Evolutionary conservation across 2,888 invertebrate species (phyloP).

Genomic region (Plagiodera versicolora): DNA sequence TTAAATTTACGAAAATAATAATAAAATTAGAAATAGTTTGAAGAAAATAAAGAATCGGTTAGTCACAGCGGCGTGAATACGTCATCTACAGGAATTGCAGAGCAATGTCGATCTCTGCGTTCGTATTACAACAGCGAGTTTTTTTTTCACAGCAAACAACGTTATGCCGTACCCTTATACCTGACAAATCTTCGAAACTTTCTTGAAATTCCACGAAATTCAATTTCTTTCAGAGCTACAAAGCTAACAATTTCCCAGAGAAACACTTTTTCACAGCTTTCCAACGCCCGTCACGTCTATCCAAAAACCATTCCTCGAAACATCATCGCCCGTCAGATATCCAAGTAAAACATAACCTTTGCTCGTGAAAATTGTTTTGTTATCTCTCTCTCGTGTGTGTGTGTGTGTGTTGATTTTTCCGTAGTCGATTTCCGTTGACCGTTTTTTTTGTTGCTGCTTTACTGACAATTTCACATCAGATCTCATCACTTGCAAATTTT

Average conservation of each 20-base stretch:
- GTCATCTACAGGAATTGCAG: slow-evolving; percentile 39
- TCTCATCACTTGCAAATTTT: slow-evolving; percentile 51
- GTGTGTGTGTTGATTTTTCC: slow-evolving; percentile 28
- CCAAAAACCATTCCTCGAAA: no score
- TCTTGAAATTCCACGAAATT: no score
- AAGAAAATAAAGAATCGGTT: slow-evolving; percentile 35
- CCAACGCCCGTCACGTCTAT: no score
- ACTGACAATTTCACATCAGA: slow-evolving; percentile 49
- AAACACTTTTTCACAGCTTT: no score
- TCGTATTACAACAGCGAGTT: slow-evolving; percentile 12
- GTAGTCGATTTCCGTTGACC: slow-evolving; percentile 41
- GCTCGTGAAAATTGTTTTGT: slow-evolving; percentile 10
- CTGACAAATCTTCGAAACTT: no score
- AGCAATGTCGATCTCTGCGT: slow-evolving; percentile 14
- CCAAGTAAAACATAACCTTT: background rate
- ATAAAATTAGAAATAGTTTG: slow-evolving; percentile 23
- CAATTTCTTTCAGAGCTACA: no score
- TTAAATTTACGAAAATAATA: slow-evolving; percentile 32
- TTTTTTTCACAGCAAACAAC: slow-evolving; percentile 3
- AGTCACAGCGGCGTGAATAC: slow-evolving; percentile 41
- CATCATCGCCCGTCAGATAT: no score
- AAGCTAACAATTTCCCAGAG: no score
- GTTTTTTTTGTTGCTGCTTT: slow-evolving; percentile 40
- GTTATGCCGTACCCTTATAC: slow-evolving; percentile 1
- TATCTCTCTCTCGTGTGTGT: slow-evolving; percentile 18